Evolutionary conservation across 2,888 invertebrate genomes (phyloP).

Genomic region (Mycogona germanica): DNA sequence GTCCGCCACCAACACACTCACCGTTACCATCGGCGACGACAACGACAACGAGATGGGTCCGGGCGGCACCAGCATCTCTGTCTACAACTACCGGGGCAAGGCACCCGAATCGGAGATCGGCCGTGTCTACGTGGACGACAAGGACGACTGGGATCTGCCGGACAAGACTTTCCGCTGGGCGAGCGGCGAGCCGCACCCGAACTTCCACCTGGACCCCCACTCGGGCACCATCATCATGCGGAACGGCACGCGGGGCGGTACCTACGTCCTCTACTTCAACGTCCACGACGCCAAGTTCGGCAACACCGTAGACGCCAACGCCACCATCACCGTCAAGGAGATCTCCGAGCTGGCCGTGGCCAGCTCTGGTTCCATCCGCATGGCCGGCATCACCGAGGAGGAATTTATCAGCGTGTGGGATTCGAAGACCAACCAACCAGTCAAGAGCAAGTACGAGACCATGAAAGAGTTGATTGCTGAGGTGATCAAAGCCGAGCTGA

Average conservation of each 20-base stretch:
- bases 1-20: slow-evolving; percentile 70
- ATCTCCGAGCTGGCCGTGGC: slow-evolving; percentile 84
- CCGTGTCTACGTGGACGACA: slow-evolving; percentile 81
- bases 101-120: slow-evolving; percentile 72
- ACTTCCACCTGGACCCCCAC: slow-evolving; percentile 58
- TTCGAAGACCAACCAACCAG: slow-evolving; percentile 31
- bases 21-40: slow-evolving; percentile 82
- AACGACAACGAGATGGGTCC: slow-evolving; percentile 86
- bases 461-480: slow-evolving; percentile 49
- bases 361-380: slow-evolving; percentile 82
- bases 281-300: slow-evolving; percentile 32
- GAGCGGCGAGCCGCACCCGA: slow-evolving; percentile 39
- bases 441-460: slow-evolving; percentile 58
- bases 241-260: slow-evolving; percentile 57
- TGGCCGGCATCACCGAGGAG: slow-evolving; percentile 66
- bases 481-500: slow-evolving; percentile 60
- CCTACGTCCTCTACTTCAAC: slow-evolving; percentile 57
- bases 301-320: slow-evolving; percentile 58
- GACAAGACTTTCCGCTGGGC: slow-evolving; percentile 79
- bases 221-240: slow-evolving; percentile 83
- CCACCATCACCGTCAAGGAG: slow-evolving; percentile 72
- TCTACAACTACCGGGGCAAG: slow-evolving; percentile 71
- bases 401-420: slow-evolving; percentile 51
- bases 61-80: slow-evolving; percentile 80
- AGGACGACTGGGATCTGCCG: slow-evolving; percentile 91